Percentiles rank a stretch among this genome's conserved stretches.
phyloP scores from a whole-genome alignment of 2,888 invertebrate genomes.

The Chalcis sispes region DNA sequence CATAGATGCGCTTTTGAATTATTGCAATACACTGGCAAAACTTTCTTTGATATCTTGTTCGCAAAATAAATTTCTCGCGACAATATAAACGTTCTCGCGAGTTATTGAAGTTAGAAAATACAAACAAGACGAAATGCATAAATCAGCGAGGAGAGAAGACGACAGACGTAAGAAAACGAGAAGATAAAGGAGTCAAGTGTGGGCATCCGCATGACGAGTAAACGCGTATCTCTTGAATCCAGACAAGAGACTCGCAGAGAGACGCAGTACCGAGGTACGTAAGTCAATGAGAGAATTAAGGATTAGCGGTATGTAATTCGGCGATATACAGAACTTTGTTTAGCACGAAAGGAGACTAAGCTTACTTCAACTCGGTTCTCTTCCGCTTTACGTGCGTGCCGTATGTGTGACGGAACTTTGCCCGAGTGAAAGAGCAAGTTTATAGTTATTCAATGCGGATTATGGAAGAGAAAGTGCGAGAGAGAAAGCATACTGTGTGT shows the following conservation, averaged over 20 bases:
- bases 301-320: constrained; percentile 51
- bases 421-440: not conserved
- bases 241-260: constrained; percentile 6
- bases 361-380: constrained; percentile 16
- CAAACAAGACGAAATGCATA: too few relatives aligned
- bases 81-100: too few relatives aligned
- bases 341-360: not conserved
- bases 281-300: constrained; percentile 48
- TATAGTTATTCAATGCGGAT: constrained; percentile 28
- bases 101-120: too few relatives aligned
- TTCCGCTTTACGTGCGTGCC: not conserved
- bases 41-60: too few relatives aligned
- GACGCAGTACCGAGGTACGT: constrained; percentile 4
- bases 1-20: too few relatives aligned
- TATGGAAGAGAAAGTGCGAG: constrained; percentile 6
- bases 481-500: not conserved
- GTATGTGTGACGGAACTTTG: constrained; percentile 38
- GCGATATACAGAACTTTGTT: constrained; percentile 41
- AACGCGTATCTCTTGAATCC: constrained; percentile 34
- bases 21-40: too few relatives aligned
- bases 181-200: constrained; percentile 21
- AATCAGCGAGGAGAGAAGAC: too few relatives aligned
- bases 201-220: not conserved
- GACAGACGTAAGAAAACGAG: constrained; percentile 1
- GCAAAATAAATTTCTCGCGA: too few relatives aligned